phyloP scores from a whole-genome alignment of 2,113 vertebrate genomes.

The Lipotes vexillifer region DNA sequence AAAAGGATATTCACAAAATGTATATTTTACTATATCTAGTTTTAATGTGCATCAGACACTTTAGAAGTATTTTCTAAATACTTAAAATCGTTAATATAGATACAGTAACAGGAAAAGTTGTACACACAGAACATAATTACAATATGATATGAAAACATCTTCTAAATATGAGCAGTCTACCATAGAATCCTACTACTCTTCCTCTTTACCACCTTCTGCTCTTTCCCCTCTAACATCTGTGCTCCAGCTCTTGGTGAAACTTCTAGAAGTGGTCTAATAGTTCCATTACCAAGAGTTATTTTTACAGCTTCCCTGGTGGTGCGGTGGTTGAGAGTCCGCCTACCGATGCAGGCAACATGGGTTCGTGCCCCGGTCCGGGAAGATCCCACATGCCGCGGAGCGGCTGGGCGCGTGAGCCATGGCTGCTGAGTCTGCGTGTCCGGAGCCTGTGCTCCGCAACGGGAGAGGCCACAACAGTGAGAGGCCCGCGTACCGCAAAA shows the following conservation, averaged over 20 bases:
- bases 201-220: neutral
- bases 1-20: neutral
- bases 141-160: neutral
- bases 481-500: too few species aligned
- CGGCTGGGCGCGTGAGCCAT: accelerated
- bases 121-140: neutral
- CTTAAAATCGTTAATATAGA: neutral
- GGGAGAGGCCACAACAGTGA: too few species aligned
- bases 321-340: too few species aligned
- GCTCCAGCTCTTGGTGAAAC: neutral
- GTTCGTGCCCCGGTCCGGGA: too few species aligned
- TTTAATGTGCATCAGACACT: neutral
- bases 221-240: neutral
- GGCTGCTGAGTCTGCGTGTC: too few species aligned
- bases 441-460: too few species aligned
- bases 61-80: neutral
- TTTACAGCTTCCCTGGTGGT: neutral
- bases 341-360: too few species aligned
- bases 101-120: neutral
- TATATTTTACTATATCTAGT: neutral
- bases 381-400: too few species aligned
- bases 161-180: neutral
- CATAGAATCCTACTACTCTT: neutral
- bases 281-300: neutral
- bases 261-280: neutral